Conservation (phyloP, 2,888 invertebrate species). For the Harpalus rubripes region DNA sequence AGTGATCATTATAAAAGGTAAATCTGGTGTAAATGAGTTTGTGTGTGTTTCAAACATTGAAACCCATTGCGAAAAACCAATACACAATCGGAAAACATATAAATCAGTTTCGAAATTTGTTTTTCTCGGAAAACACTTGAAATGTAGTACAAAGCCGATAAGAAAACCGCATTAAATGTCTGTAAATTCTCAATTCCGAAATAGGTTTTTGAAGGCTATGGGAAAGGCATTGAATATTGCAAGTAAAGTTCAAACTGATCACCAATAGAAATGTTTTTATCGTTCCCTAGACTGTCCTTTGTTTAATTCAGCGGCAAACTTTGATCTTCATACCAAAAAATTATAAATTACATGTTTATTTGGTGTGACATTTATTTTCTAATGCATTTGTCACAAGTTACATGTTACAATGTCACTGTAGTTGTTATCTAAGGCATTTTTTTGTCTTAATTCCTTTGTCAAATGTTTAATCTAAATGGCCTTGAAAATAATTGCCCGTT, state of each 20-base stretch:
- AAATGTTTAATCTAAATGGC: conserved; percentile 46
- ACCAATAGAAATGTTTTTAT: conserved; percentile 15
- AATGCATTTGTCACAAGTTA: neutral
- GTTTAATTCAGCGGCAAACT: conserved; percentile 28
- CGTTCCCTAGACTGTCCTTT: conserved; percentile 20
- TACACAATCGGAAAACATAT: conserved; percentile 12
- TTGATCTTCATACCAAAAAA: conserved; percentile 15
- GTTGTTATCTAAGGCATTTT: conserved; percentile 33
- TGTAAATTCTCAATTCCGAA: conserved; percentile 32
- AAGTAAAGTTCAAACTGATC: conserved; percentile 32
- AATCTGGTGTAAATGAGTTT: neutral
- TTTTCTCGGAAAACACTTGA: conserved; percentile 20
- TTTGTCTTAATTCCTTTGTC: conserved; percentile 46
- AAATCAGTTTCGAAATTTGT: conserved; percentile 13
- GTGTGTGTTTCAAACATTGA: neutral
- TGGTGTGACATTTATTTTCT: conserved; percentile 18
- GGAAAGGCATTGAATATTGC: conserved; percentile 45
- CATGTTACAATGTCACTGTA: neutral
- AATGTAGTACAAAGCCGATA: conserved; percentile 18
- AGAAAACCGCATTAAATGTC: conserved; percentile 24
- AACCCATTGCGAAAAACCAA: conserved; percentile 5
- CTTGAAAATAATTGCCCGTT: conserved; percentile 52
- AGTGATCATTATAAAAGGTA: neutral
- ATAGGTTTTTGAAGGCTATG: conserved; percentile 50
- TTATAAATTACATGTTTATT: conserved; percentile 11